Evolutionary conservation across 2,113 vertebrate species (phyloP).

Genomic region (Pedetes capensis): DNA sequence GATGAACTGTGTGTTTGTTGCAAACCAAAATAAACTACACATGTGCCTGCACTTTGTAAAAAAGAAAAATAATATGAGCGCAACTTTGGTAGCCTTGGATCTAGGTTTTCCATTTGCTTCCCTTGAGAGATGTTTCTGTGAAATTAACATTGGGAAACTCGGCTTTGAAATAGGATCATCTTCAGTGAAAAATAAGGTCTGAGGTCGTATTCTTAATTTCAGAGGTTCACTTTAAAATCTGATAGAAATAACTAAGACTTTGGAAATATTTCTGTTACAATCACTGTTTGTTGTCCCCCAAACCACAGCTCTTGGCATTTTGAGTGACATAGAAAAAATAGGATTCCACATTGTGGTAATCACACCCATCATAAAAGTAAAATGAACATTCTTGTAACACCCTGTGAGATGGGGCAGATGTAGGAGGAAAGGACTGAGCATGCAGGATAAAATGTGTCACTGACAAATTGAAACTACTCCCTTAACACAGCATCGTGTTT

Average conservation of each 20-base stretch:
- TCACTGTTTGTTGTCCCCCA: not conserved
- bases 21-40: conserved; percentile 5
- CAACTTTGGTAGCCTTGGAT: not conserved
- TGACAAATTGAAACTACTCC: conserved; percentile 33
- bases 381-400: conserved; percentile 48
- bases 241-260: conserved; percentile 38
- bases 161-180: conserved; percentile 4
- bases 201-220: conserved; percentile 54
- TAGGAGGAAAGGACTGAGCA: not conserved
- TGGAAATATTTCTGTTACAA: conserved; percentile 1
- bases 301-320: conserved; percentile 56
- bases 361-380: conserved; percentile 56
- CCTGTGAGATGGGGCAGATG: conserved; percentile 11
- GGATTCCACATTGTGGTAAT: not conserved
- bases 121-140: not conserved
- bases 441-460: conserved; percentile 38
- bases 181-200: not conserved
- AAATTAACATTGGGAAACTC: not conserved
- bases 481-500: not conserved
- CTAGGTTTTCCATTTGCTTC: not conserved
- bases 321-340: conserved; percentile 49
- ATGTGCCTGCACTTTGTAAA: conserved; percentile 30
- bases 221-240: conserved; percentile 14
- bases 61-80: not conserved
- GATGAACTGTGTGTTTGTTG: not conserved